Base-by-base conservation (phyloP, 2,888 invertebrate genomes). In the Hofmannophila pseudospretella region DNA sequence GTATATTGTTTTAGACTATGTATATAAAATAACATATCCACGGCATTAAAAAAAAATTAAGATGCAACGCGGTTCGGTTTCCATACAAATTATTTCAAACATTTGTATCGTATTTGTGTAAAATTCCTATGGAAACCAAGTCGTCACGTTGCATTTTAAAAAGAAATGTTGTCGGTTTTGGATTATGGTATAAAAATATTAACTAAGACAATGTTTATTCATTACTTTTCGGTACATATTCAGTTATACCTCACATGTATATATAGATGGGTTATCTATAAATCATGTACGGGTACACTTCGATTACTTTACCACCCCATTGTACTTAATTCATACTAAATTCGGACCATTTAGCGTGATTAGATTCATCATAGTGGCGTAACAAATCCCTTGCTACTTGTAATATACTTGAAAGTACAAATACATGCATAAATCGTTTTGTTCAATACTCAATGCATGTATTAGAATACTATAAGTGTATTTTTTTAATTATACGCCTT, bases 281-380 rank as follows among this genome's bases (percentile, higher is more conserved):
- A 54, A 57, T 23, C 51, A 52, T 44, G 47, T 51, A 52, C 46
- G 58, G 54, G 51, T 60, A 53, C 56, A 58, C 39, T 32, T 27
- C 43, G 32, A 47, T 54, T 42, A 44, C 46, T 52, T 57, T 46
- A 41, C 41, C 47, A 51, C 38, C 40, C 38, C 33, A 43, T 54
- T 59, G 46, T 53, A 45, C 58, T 43, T 54, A 58, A 51, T 59
- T 67, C 62, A 65, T 55, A 57, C 56, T 67, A 65, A 67, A 74
- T 66, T 74, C 56, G 80, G 80, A 80, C 79, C 80, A 80, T 75
- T 72, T 72, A 78, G 70, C 68, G 51, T 70, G 14, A 49, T 66
- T 77, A 77, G 69, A 54, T 67, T 55, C 49, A 58, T 71, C 49
- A 58, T 71, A 76, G 67, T 53, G 47, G 54, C 62, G 58, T 60